Percentiles rank a stretch among this genome's conserved stretches.
Conservation (phyloP, 2,888 invertebrate species). For the Orthosia cruda region DNA sequence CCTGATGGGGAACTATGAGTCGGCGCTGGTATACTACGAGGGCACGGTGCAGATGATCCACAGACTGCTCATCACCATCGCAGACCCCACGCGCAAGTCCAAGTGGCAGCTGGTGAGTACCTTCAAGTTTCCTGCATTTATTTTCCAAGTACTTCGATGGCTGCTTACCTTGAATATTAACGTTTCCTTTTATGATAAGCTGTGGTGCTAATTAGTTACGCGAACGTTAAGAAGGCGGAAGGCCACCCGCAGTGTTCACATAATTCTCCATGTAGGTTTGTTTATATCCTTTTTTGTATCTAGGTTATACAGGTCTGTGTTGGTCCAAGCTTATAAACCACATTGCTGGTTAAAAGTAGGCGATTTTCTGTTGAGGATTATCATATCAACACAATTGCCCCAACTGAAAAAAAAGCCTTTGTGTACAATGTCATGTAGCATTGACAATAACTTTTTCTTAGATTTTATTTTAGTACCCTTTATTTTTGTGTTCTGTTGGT, state of each 20-base stretch:
- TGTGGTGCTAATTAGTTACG: slow-evolving; percentile 82
- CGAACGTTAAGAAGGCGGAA: slow-evolving; percentile 84
- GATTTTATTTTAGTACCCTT: neutral
- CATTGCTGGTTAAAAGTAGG: neutral
- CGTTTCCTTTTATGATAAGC: slow-evolving; percentile 88
- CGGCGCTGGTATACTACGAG: slow-evolving; percentile 98
- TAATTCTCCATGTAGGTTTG: slow-evolving; percentile 69
- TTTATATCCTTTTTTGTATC: slow-evolving; percentile 65
- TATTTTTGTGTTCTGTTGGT: neutral
- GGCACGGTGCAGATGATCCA: slow-evolving; percentile 98
- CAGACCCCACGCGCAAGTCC: slow-evolving; percentile 95
- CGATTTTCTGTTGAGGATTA: neutral
- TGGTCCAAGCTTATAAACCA: slow-evolving; percentile 13
- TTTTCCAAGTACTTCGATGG: slow-evolving; percentile 68
- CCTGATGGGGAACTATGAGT: slow-evolving; percentile 98
- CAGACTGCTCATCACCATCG: slow-evolving; percentile 95
- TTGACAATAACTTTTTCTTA: neutral
- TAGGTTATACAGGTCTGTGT: slow-evolving; percentile 37
- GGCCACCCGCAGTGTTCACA: slow-evolving; percentile 80
- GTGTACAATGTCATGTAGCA: slow-evolving; percentile 34
- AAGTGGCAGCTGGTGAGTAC: slow-evolving; percentile 97
- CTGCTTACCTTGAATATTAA: slow-evolving; percentile 85
- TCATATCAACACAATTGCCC: neutral
- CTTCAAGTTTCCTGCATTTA: slow-evolving; percentile 55
- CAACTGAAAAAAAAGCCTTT: slow-evolving; percentile 9